Evolutionary conservation across 2,888 invertebrate species (phyloP), one percentile per base, ranked within the genome.

Genomic region (Frankliniella fusca): DNA sequence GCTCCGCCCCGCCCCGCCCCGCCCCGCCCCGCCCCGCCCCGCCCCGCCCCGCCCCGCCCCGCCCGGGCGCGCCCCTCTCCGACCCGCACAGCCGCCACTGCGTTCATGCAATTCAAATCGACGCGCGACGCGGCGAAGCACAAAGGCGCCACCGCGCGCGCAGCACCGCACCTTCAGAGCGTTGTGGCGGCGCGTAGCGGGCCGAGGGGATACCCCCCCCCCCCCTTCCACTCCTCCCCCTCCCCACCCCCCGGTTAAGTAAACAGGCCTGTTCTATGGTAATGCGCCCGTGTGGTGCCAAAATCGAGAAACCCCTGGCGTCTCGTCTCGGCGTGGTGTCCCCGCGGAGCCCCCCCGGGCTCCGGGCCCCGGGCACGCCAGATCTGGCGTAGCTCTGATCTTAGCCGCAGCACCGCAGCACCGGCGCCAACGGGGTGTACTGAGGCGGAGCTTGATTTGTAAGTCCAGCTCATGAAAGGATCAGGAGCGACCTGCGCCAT

Each of bases 31-130:
- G 18, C 61, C 61, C 38, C 38, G 38, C 38, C 38, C 38, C 38
- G 38, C 38, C 61, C 61, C 61, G 18, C 61, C 61, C 7, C 61
- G 12, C 7, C 61, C 5, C 54, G 15, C 54, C 5, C 12, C 10
- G 54, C 18, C 54, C 11, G 15, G 15, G 54, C 50, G 50, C 38
- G 38, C 38, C 61, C 61, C 61, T 0, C 61, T 18, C 7, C 61
- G 12, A 7, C 61, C 5, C 54, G 15, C 54, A 20, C 12, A 54
- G 54, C 18, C 54, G 12, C 54, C 54, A 12, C 9, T 27, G 70
- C 70, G 27, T 27, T 76, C 27, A 27, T 76, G 70, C 23, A 76
- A 76, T 76, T 76, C 70, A 76, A 76, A 76, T 76, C 10, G 70
- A 54, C 27, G 70, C 70, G 23, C 70, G 7, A 23, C 70, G 23